Base-by-base conservation (phyloP, 2,113 vertebrate species). In the Ibidorhyncha struthersii region DNA sequence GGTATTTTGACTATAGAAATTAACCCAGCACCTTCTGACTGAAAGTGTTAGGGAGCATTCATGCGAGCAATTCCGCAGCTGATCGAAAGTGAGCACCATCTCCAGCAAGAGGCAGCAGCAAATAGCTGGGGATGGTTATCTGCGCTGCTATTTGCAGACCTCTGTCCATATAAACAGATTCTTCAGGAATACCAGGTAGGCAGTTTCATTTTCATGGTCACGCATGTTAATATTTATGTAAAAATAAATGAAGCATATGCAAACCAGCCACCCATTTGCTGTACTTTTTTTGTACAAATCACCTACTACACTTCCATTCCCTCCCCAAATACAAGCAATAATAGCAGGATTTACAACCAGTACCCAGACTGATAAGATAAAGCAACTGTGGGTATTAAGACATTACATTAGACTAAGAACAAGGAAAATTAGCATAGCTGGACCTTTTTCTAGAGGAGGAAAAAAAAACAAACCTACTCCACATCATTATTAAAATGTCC, bases 1-100 rank as follows among this genome's bases (percentile, higher is more conserved):
- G n/a, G 22, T 13, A 27, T 61, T 69, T 56, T 13, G 55, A 26
- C 16, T 66, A 6, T 10, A 26, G 9, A 30, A 63, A 76, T 55
- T 80, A 84, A 91, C 23, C 30, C 78, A 84, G 36, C 40, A 70
- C 19, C 22, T 71, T 23, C 50, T 38, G 61, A 78, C 10, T 40
- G 23, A 7, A 82, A 36, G 16, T 2, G 6, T 23, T 19, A 65
- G 34, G 66, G 19, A 82, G 25, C 36, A 65, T 36, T 53, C 36
- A 7, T 0, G 0, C 10, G 34, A 87, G 67, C n/a, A 83, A 36
- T 40, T 19, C 0, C 2, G 21, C 4, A 79, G 12, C 49, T 52
- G 32, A 89, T 56, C 15, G 27, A 73, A 59, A 81, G 29, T 1
- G 6, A 82, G 18, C 56, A 79, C 4, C 6, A 40, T 2, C 27